phyloP scores from a whole-genome alignment of 2,113 vertebrate genomes.

The Corythoichthys intestinalis region DNA sequence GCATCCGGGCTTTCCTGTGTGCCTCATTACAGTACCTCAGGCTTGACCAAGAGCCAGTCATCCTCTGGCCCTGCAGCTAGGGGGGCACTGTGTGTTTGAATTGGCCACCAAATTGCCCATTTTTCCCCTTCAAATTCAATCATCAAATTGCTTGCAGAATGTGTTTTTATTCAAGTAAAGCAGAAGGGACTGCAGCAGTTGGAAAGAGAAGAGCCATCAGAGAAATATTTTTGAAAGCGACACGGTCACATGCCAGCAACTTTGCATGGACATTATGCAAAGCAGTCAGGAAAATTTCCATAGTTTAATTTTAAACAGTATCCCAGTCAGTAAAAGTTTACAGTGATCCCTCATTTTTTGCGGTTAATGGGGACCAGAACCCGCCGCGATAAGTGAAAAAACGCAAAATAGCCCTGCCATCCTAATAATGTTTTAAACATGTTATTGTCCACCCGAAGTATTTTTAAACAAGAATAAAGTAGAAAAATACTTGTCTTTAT shows the following conservation, averaged over 20 bases:
- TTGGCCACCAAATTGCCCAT: conserved; percentile 47
- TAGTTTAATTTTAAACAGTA: background rate
- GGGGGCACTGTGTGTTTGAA: conserved; percentile 56
- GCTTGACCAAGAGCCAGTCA: conserved; percentile 48
- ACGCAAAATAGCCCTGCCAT: too few species aligned
- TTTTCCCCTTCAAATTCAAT: conserved; percentile 44
- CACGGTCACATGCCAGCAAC: conserved; percentile 1
- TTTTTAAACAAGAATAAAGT: too few species aligned
- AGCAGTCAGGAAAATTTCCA: background rate
- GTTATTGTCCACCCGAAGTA: too few species aligned
- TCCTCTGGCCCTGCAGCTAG: conserved; percentile 45
- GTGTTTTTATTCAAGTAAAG: conserved; percentile 42
- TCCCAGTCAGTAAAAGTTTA: background rate
- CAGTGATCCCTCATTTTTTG: too few species aligned
- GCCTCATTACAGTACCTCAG: conserved; percentile 50
- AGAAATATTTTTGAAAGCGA: conserved; percentile 20
- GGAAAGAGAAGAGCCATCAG: conserved; percentile 23
- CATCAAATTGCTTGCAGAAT: conserved; percentile 44
- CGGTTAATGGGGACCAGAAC: too few species aligned
- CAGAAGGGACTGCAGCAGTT: conserved; percentile 21
- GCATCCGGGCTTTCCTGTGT: conserved; percentile 61
- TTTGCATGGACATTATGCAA: background rate
- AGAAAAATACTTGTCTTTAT: background rate
- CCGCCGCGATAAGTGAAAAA: too few species aligned
- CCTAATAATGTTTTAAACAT: too few species aligned